A percentile compares a stretch with the other conserved stretches of the same genome.
Evolutionary conservation across 2,797 vertebrate species (phyloP).

Genomic region (Amazonetta brasiliensis): DNA sequence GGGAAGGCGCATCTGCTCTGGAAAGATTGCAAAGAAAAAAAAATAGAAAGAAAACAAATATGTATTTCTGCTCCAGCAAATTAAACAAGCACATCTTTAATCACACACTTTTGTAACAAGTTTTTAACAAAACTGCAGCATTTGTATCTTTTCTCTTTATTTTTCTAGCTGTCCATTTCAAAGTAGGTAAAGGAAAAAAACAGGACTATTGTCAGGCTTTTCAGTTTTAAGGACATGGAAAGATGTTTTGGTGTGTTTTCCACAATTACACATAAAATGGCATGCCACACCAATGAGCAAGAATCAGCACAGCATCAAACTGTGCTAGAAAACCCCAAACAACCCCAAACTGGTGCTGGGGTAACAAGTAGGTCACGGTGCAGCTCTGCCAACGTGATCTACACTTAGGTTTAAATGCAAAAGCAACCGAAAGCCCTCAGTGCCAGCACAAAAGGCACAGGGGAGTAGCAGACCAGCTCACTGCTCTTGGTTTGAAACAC

Average conservation of each 20-base stretch:
- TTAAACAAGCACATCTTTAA: neutral
- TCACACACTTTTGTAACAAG: neutral
- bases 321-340: rapidly evolving
- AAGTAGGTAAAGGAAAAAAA: neutral
- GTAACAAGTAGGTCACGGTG: neutral
- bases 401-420: rapidly evolving
- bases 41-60: neutral
- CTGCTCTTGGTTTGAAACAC: neutral
- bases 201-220: neutral
- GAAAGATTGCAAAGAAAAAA: neutral
- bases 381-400: rapidly evolving
- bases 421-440: rapidly evolving
- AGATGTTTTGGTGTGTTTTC: neutral
- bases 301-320: rapidly evolving
- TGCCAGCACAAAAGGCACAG: rapidly evolving
- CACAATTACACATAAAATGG: neutral
- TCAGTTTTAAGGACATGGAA: neutral
- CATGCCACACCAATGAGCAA: neutral
- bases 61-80: neutral
- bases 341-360: rapidly evolving
- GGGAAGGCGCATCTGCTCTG: neutral
- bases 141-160: neutral
- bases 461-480: rapidly evolving
- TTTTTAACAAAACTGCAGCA: neutral
- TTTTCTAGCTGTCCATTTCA: neutral